Conservation (phyloP, 2,888 invertebrate species). For the Ctenicera cuprea region DNA sequence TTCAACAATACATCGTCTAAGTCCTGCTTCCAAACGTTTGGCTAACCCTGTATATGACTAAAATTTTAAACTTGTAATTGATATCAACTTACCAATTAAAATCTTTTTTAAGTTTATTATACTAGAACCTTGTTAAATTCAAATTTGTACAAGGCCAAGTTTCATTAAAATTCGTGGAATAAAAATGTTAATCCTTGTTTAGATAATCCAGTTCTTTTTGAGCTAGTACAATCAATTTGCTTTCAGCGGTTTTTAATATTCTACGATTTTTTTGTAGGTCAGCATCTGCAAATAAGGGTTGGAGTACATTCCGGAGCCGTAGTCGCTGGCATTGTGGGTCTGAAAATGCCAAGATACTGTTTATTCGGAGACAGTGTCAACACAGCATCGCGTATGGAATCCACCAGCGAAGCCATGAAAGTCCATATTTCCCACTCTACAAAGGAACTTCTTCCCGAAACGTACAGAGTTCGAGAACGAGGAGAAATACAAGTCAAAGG, state of each 20-base stretch:
- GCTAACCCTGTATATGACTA: too few relatives aligned
- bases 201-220: background rate
- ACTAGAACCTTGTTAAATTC: too few relatives aligned
- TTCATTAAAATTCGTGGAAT: too few relatives aligned
- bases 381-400: slow-evolving; percentile 95
- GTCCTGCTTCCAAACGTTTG: too few relatives aligned
- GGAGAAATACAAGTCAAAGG: slow-evolving; percentile 94
- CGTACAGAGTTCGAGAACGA: slow-evolving; percentile 85
- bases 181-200: too few relatives aligned
- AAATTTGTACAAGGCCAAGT: too few relatives aligned
- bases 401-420: slow-evolving; percentile 93
- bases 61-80: too few relatives aligned
- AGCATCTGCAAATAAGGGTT: slow-evolving; percentile 88
- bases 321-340: slow-evolving; percentile 94
- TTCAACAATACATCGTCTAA: too few relatives aligned
- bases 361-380: slow-evolving; percentile 94
- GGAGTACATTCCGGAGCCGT: slow-evolving; percentile 95
- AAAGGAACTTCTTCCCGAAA: slow-evolving; percentile 82
- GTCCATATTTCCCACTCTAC: slow-evolving; percentile 96
- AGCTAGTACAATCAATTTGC: background rate
- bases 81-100: too few relatives aligned
- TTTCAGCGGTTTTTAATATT: slow-evolving; percentile 8
- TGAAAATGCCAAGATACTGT: slow-evolving; percentile 94
- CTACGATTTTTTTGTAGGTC: slow-evolving; percentile 73
- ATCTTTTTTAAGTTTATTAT: too few relatives aligned